phyloP scores from a whole-genome alignment of 2,888 invertebrate species.

The Sylvicola fuscatus region DNA sequence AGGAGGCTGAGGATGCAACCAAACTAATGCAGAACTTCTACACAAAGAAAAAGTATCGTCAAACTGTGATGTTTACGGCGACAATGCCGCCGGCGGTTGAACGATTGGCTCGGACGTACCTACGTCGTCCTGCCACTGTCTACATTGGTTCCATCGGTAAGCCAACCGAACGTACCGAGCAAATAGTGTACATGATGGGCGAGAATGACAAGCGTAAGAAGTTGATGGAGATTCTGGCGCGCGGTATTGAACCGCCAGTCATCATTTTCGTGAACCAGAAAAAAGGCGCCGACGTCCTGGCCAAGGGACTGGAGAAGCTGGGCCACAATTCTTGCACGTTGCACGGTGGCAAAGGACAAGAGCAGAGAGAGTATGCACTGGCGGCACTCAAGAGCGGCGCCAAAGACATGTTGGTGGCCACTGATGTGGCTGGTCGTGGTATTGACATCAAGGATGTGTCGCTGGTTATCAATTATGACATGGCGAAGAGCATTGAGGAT shows the following conservation, averaged over 20 bases:
- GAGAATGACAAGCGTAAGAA: conserved; percentile 95
- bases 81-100: conserved; percentile 99
- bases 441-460: conserved; percentile 99
- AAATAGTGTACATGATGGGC: conserved; percentile 86
- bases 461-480: conserved; percentile 97
- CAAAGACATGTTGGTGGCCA: conserved; percentile 96
- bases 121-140: conserved; percentile 90
- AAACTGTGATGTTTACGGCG: conserved; percentile 99
- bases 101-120: conserved; percentile 80
- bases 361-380: conserved; percentile 95
- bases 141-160: conserved; percentile 94
- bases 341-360: conserved; percentile 99
- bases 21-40: conserved; percentile 83
- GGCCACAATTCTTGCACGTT: conserved; percentile 92
- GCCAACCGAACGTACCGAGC: conserved; percentile 95
- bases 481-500: conserved; percentile 98
- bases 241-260: conserved; percentile 88
- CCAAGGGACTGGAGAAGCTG: conserved; percentile 90
- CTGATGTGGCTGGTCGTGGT: conserved; percentile 99
- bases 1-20: conserved; percentile 91
- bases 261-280: conserved; percentile 99
- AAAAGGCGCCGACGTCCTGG: conserved; percentile 96
- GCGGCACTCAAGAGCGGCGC: conserved; percentile 88
- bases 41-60: conserved; percentile 90
- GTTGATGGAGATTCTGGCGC: conserved; percentile 76